Evolutionary conservation across 2,113 vertebrate species (phyloP).

Genomic region (Struthio camelus): DNA sequence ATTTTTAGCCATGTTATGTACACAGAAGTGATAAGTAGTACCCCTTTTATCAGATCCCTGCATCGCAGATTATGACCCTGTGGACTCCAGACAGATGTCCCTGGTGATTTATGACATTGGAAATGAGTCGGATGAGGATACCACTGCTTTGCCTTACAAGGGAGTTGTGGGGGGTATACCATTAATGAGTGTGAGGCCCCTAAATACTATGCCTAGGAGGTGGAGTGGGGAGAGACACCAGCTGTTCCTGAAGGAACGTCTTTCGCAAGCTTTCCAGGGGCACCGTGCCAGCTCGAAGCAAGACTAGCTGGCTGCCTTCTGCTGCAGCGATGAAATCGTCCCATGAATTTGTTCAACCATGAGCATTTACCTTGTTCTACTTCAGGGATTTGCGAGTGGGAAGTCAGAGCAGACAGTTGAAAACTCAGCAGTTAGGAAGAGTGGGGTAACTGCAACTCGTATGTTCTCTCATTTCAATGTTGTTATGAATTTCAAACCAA

Average conservation of each 20-base stretch:
- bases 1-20: neutral
- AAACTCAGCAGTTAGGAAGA: rapidly evolving
- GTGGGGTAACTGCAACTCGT: neutral
- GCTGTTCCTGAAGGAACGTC: neutral
- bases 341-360: neutral
- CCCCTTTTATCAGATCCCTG: neutral
- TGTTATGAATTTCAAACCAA: neutral
- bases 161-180: neutral
- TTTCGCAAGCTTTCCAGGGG: neutral
- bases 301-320: neutral
- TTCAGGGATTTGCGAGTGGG: rapidly evolving
- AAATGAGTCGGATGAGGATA: neutral
- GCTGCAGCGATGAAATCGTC: neutral
- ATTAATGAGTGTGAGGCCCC: neutral
- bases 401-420: neutral
- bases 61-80: neutral
- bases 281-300: neutral
- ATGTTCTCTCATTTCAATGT: neutral
- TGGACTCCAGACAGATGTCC: neutral
- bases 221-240: neutral
- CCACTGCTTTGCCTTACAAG: neutral
- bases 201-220: neutral
- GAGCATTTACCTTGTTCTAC: neutral
- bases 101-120: neutral
- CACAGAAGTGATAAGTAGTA: neutral